These are phyloP conservation scores for Diachasma alloeum DNA, from an alignment of 1,140 invertebrate species.

Conservation along the genomic window DNA sequence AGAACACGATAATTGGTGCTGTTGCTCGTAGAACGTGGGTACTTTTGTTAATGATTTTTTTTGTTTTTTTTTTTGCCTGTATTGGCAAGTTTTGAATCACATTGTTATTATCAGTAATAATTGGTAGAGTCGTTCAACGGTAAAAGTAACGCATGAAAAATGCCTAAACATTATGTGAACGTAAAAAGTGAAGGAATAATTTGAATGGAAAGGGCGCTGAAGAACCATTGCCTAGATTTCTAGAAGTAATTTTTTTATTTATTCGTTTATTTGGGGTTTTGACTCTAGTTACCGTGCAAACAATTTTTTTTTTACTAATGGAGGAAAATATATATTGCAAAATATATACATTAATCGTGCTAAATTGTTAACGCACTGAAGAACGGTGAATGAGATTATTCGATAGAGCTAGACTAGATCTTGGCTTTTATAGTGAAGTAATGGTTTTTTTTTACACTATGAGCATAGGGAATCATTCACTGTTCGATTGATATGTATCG, in stretches of 20 bases:
- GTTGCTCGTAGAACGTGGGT: no score
- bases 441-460: constrained; percentile 20
- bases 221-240: not conserved
- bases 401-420: not conserved
- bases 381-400: not conserved
- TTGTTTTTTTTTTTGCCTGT: not conserved
- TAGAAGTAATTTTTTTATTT: constrained; percentile 22
- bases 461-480: not conserved
- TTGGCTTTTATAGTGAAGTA: constrained; percentile 18
- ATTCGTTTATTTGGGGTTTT: constrained; percentile 35
- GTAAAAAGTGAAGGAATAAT: not conserved
- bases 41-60: not conserved
- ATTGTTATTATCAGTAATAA: not conserved
- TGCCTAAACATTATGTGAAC: not conserved
- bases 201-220: not conserved
- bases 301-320: constrained; percentile 9
- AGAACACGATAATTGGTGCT: no score
- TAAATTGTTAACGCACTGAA: not conserved
- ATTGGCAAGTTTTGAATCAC: not conserved
- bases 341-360: constrained; percentile 8
- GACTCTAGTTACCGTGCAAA: constrained; percentile 26
- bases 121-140: not conserved
- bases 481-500: not conserved
- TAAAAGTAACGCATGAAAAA: not conserved
- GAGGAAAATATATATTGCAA: not conserved